Base-by-base conservation (phyloP, 2,797 vertebrate species). In the Enteromius afrohamiltoni region DNA sequence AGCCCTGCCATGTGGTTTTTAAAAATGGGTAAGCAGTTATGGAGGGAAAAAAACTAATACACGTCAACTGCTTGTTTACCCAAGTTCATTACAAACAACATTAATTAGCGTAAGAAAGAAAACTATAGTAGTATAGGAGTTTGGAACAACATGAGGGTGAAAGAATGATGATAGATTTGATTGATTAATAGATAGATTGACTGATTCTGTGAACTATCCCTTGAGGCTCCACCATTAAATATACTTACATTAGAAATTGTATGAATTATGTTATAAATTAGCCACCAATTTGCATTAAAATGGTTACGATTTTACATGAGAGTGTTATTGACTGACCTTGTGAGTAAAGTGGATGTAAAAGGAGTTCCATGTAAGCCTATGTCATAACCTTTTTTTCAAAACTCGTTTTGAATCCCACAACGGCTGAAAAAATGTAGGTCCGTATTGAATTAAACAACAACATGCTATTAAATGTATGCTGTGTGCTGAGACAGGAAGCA, bases 401-500 rank as follows among this genome's bases (percentile, higher is more conserved):
- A 3, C 62, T 34, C 2, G 17, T 58, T 7, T 23, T 31, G 3
- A 71, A 29, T 58, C 2, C 4, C 68, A 40, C 16, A 34, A 40
- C 10, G 49, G 53, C 31, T 53, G 49, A 75, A 68, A 40, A 68
- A 4, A 49, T 10, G 6, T 4, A 34, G 16, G 62, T 19, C 42
- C 6, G 29, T 47, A 14, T 37, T 78, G 13, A 67, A 51, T n/a
- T 69, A 64, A 62, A 64, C 64, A 62, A 64, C 64, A 77, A 60
- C 37, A 37, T 42, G 26, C 29, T 67, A 19, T 77, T 69, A 29
- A 47, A 42, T 68, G 19, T 68, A 71, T 49, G 76, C 67, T 26
- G 40, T 37, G 67, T 23, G 65, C 74, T 49, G 75, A 79, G 40
- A 83, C 64, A 69, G 71, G 26, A 51, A 31, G 69, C 42, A 49